Percentiles rank a stretch among this genome's conserved stretches.
phyloP scores from a whole-genome alignment of 1,140 invertebrate genomes.

The Plodia interpunctella region DNA sequence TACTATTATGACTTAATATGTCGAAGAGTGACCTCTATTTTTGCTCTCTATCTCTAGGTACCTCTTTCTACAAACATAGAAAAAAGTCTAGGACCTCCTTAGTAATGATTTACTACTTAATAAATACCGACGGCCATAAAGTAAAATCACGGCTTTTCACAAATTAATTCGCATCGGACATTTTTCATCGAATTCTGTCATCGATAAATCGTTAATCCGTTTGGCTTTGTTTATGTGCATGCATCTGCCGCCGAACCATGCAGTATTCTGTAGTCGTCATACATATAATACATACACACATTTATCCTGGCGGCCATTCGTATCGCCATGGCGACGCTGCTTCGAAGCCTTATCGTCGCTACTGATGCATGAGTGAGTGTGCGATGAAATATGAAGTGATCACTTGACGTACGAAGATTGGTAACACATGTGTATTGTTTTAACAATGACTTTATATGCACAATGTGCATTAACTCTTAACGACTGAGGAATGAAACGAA shows the following conservation, averaged over 20 bases:
- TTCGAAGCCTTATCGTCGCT: slow-evolving; percentile 20
- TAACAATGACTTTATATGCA: background rate
- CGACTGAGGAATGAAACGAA: too few relatives aligned
- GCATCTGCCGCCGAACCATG: background rate
- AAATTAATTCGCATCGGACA: background rate
- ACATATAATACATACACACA: too few relatives aligned
- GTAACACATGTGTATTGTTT: background rate
- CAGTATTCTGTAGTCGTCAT: background rate
- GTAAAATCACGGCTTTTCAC: background rate
- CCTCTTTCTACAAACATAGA: too few relatives aligned
- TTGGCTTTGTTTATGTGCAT: slow-evolving; percentile 2
- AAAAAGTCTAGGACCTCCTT: too few relatives aligned
- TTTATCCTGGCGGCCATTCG: background rate
- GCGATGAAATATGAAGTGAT: slow-evolving; percentile 27
- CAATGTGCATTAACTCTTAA: too few relatives aligned
- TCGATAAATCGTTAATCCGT: background rate
- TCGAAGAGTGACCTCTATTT: too few relatives aligned
- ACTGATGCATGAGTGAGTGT: slow-evolving; percentile 22
- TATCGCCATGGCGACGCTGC: slow-evolving; percentile 10
- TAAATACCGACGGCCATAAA: too few relatives aligned
- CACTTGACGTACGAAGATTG: slow-evolving; percentile 13
- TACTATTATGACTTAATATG: too few relatives aligned
- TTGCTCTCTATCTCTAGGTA: too few relatives aligned
- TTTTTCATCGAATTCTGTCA: slow-evolving; percentile 1
- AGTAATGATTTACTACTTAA: too few relatives aligned